Evolutionary conservation across 2,113 vertebrate species (phyloP).

Genomic region (Cynopterus brachyotis): DNA sequence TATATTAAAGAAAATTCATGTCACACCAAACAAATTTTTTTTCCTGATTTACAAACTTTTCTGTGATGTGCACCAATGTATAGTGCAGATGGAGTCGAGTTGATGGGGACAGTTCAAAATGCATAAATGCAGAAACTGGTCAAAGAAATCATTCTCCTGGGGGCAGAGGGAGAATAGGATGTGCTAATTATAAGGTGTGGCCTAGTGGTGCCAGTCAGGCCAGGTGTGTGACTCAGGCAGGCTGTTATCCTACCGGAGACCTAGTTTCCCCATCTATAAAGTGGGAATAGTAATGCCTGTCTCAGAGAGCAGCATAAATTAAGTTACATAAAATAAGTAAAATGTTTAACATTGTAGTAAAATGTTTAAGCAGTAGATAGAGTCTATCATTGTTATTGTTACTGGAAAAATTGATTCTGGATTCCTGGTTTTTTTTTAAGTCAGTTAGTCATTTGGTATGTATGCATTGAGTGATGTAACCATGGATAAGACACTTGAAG

Average conservation of each 20-base stretch:
- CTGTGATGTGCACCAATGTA: not conserved
- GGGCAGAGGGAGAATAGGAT: not conserved
- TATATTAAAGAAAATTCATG: not conserved
- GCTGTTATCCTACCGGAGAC: not conserved
- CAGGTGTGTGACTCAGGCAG: not conserved
- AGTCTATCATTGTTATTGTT: not conserved
- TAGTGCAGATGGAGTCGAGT: not conserved
- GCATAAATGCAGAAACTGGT: not conserved
- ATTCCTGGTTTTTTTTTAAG: not conserved
- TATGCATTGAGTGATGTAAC: not conserved
- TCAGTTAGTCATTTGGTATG: not conserved
- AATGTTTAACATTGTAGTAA: not conserved
- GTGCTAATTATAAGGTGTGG: not conserved
- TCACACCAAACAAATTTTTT: not conserved
- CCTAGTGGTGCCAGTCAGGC: not conserved
- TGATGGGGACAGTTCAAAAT: not conserved
- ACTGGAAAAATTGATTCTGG: not conserved
- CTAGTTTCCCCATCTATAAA: not conserved
- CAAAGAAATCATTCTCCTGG: not conserved
- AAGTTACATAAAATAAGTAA: not conserved
- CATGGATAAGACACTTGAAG: not conserved
- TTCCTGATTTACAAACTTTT: not conserved
- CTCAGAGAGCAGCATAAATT: not conserved
- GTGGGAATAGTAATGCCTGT: not conserved
- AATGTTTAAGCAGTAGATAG: not conserved